A percentile compares a stretch with the other conserved stretches of the same genome.
phyloP scores from a whole-genome alignment of 2,797 vertebrate species.

The Galagoides demidoff region DNA sequence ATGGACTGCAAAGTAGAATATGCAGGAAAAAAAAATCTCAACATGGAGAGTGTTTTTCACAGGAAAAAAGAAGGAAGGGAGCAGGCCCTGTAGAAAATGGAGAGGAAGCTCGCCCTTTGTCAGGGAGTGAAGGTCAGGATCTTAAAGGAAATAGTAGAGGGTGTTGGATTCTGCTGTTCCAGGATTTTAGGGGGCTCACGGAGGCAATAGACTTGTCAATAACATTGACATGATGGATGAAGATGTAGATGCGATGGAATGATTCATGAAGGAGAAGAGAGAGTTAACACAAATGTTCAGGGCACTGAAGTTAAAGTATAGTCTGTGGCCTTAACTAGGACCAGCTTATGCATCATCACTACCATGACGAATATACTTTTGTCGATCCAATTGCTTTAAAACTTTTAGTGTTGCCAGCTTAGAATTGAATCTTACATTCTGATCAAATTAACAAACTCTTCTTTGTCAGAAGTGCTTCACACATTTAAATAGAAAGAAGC shows the following conservation, averaged over 20 bases:
- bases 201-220: background rate
- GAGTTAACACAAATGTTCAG: background rate
- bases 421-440: background rate
- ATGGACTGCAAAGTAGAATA: background rate
- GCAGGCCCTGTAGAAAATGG: background rate
- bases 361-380: background rate
- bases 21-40: background rate
- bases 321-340: background rate
- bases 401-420: background rate
- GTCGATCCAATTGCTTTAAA: background rate
- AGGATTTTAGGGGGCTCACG: background rate
- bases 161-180: background rate
- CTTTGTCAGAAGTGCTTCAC: background rate
- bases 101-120: background rate
- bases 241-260: background rate
- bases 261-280: background rate
- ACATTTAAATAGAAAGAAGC: background rate
- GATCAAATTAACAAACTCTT: background rate
- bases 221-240: background rate
- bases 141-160: background rate
- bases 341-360: background rate
- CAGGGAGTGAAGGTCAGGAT: background rate
- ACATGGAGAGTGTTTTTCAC: background rate
- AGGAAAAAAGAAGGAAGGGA: background rate
- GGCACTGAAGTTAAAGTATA: background rate